Percentiles rank a stretch among this genome's conserved stretches.
Evolutionary conservation across 1,140 invertebrate genomes (phyloP).

Genomic region (Glomeris maerens): DNA sequence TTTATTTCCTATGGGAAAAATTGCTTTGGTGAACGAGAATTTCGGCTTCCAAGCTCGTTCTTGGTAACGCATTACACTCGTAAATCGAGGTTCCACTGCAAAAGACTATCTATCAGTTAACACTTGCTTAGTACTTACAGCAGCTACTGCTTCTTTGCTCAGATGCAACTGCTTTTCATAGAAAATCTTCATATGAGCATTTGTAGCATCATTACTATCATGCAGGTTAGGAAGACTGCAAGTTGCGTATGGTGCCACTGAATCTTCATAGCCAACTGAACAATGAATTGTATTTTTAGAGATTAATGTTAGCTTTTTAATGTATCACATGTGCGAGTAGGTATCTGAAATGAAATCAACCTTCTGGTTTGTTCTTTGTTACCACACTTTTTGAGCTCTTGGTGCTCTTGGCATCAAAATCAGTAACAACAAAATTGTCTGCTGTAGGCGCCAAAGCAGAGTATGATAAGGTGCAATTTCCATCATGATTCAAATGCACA

Average conservation of each 20-base stretch:
- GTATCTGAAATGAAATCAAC: neutral
- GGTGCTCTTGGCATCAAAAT: neutral
- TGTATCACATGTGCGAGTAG: neutral
- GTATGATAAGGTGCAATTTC: neutral
- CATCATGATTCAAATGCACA: neutral
- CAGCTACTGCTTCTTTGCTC: neutral
- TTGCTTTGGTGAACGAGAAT: too few relatives aligned
- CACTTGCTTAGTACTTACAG: too few relatives aligned
- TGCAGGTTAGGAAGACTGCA: neutral
- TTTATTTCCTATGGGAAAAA: too few relatives aligned
- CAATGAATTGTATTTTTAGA: too few relatives aligned
- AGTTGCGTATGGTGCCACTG: neutral
- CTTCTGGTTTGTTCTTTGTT: neutral
- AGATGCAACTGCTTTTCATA: neutral
- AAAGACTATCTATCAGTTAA: too few relatives aligned
- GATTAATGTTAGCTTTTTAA: too few relatives aligned
- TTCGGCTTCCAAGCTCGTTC: too few relatives aligned
- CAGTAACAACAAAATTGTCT: neutral
- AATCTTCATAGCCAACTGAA: neutral
- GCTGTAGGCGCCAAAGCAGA: neutral
- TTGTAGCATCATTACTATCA: neutral
- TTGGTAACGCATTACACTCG: too few relatives aligned
- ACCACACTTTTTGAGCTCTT: neutral
- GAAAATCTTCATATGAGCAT: neutral
- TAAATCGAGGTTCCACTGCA: too few relatives aligned